Evolutionary conservation across 1,140 invertebrate genomes (phyloP).

Genomic region (Leptinotarsa lineolata): DNA sequence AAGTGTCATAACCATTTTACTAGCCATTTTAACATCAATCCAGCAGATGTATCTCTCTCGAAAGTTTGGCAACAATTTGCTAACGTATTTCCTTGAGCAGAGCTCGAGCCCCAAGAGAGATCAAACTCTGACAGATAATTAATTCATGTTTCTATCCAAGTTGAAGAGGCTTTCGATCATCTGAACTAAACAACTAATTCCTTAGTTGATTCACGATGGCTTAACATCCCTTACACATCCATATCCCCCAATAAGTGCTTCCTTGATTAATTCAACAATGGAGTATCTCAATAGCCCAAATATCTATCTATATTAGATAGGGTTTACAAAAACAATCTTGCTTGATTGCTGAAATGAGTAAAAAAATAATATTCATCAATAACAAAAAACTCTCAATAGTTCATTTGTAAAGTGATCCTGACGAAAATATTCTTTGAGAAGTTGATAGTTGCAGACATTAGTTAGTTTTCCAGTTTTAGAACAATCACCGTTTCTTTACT

Average conservation of each 20-base stretch:
- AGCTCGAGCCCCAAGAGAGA: conserved; percentile 38
- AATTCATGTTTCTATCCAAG: conserved; percentile 45
- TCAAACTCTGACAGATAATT: conserved; percentile 47
- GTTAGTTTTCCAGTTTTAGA: too few relatives aligned
- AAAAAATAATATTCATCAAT: too few relatives aligned
- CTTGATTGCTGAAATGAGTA: too few relatives aligned
- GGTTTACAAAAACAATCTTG: too few relatives aligned
- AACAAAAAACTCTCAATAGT: too few relatives aligned
- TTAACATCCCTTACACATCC: conserved; percentile 18
- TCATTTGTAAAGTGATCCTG: too few relatives aligned
- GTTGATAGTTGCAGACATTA: too few relatives aligned
- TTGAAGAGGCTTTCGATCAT: conserved; percentile 44
- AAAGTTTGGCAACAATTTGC: background rate
- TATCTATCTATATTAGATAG: background rate
- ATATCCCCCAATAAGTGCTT: conserved; percentile 17
- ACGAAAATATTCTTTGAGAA: too few relatives aligned
- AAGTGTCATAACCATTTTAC: too few relatives aligned
- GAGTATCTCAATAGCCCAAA: background rate
- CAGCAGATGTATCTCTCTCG: background rate
- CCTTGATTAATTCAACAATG: conserved; percentile 20
- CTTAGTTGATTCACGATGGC: conserved; percentile 15
- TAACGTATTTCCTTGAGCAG: background rate
- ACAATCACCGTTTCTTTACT: too few relatives aligned
- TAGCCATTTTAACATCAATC: too few relatives aligned
- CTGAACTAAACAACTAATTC: conserved; percentile 43